Conservation (phyloP, 1,140 invertebrate genomes). For the Orchestia grillus region DNA sequence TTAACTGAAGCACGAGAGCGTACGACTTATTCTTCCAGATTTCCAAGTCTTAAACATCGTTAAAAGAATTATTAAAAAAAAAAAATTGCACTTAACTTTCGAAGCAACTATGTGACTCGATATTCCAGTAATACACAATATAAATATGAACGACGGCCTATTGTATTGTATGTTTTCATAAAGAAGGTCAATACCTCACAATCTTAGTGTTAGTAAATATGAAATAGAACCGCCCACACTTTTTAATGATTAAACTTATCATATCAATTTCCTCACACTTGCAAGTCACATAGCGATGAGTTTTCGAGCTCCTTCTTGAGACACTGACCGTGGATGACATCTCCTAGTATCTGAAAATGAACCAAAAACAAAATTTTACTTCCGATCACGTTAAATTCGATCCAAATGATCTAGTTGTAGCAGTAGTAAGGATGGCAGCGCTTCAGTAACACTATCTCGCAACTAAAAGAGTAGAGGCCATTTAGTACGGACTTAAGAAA, state of each 20-base stretch:
- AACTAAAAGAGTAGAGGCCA: no score
- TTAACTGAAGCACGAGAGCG: not conserved
- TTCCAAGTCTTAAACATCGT: not conserved
- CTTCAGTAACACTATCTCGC: no score
- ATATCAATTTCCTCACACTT: not conserved
- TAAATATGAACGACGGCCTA: no score
- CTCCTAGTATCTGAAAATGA: constrained; percentile 23
- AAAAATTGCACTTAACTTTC: not conserved
- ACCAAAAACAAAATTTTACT: not conserved
- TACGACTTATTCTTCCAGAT: not conserved
- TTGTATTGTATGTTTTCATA: no score
- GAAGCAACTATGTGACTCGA: no score
- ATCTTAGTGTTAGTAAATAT: no score
- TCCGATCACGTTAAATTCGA: not conserved
- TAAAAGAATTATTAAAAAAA: not conserved
- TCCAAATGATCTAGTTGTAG: not conserved
- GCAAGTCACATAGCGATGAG: not conserved
- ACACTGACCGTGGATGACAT: not conserved
- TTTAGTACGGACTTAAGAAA: no score
- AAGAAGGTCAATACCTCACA: no score
- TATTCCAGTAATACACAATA: no score
- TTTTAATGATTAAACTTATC: not conserved
- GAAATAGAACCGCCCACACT: not conserved
- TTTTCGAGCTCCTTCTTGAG: not conserved
- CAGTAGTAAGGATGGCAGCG: no score